A percentile compares a stretch with the other conserved stretches of the same genome.
Evolutionary conservation across 2,113 vertebrate genomes (phyloP).

Genomic region (Aptenodytes patagonicus): DNA sequence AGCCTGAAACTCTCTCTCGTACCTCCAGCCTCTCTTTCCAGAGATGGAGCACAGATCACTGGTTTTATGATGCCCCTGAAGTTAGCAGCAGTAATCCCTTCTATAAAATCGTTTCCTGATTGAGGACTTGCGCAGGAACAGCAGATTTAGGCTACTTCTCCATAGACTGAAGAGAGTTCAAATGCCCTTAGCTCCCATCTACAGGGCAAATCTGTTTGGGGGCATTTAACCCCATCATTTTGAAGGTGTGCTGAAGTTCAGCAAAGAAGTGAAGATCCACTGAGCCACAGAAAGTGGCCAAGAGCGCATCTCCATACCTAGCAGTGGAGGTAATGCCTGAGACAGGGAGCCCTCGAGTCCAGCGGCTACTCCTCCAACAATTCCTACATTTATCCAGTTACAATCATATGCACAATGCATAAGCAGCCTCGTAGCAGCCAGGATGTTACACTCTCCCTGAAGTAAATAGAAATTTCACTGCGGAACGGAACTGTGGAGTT

Average conservation of each 20-base stretch:
- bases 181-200: background rate
- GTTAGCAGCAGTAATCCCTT: conserved; percentile 33
- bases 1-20: background rate
- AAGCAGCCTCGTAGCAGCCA: background rate
- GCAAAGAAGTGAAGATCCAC: background rate
- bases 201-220: background rate
- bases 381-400: background rate
- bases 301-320: background rate
- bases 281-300: background rate
- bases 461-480: background rate
- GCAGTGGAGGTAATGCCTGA: background rate
- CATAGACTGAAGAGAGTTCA: background rate
- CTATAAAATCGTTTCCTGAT: conserved; percentile 8
- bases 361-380: background rate
- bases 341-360: background rate
- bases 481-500: rapidly evolving
- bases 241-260: background rate
- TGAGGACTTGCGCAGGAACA: conserved; percentile 2
- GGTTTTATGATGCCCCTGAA: conserved; percentile 20
- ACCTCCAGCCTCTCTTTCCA: background rate
- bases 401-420: rapidly evolving
- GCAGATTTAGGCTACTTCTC: background rate
- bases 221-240: background rate
- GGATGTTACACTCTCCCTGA: background rate
- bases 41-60: background rate